Evolutionary conservation across 2,113 vertebrate genomes (phyloP).

Genomic region (Mesembrinibis cayennensis): DNA sequence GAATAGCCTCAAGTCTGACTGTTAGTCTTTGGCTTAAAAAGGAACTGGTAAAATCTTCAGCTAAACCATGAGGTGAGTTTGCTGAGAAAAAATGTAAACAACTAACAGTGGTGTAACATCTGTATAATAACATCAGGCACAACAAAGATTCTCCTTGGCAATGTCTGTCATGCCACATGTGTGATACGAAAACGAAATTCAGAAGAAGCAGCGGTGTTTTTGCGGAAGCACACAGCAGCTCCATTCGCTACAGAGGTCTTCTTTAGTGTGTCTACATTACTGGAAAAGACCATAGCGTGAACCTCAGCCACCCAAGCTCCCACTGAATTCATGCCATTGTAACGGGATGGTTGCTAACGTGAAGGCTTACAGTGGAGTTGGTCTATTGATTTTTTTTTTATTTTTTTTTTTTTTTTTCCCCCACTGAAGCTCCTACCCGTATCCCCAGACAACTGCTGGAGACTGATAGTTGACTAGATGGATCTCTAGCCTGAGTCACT

Average conservation of each 20-base stretch:
- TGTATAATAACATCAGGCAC: not conserved
- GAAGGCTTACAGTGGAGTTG: not conserved
- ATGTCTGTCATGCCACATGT: rapidly evolving
- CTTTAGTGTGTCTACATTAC: not conserved
- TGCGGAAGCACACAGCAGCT: not conserved
- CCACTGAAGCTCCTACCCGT: not conserved
- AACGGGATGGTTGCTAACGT: rapidly evolving
- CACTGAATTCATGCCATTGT: rapidly evolving
- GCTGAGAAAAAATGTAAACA: not conserved
- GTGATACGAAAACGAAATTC: not conserved
- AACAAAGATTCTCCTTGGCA: not conserved
- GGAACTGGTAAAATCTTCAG: not conserved
- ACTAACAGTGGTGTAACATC: not conserved
- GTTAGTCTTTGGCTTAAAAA: not conserved
- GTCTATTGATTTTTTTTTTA: not conserved
- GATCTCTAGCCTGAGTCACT: not conserved
- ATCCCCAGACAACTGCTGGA: not conserved
- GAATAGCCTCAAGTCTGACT: not conserved
- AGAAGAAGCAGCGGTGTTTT: not conserved
- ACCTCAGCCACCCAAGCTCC: not conserved
- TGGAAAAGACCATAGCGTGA: rapidly evolving
- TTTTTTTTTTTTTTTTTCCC: too few relatives aligned
- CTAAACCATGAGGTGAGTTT: not conserved
- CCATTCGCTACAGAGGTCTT: not conserved
- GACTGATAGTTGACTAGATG: not conserved